Percentiles rank a stretch among this genome's conserved stretches.
Conservation (phyloP, 2,113 vertebrate species). For the Rhinolophus ferrumequinum region DNA sequence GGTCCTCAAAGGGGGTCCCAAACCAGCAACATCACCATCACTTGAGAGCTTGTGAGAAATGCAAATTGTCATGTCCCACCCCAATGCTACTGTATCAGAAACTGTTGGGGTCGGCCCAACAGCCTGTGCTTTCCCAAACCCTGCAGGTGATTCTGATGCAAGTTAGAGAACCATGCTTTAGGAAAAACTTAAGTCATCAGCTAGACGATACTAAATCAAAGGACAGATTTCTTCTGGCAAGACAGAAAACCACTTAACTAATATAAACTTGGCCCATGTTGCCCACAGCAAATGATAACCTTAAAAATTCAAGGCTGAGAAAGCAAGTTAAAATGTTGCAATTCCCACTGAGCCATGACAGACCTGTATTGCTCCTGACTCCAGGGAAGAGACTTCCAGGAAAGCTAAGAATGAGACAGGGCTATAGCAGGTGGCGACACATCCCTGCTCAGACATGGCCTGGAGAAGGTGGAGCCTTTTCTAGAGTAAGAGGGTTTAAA, state of each 20-base stretch:
- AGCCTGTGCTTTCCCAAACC: background rate
- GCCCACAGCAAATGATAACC: conserved; percentile 50
- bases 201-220: conserved; percentile 58
- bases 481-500: conserved; percentile 6
- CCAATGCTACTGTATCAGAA: background rate
- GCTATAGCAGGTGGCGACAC: background rate
- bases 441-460: background rate
- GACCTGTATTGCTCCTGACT: background rate
- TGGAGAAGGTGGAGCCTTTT: background rate
- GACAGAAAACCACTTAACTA: conserved; percentile 39
- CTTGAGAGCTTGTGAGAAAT: background rate
- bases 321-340: conserved; percentile 53
- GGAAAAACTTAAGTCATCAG: conserved; percentile 13
- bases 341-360: conserved; percentile 39
- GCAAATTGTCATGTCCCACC: background rate
- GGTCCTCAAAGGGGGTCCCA: conserved; percentile 27
- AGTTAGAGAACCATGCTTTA: background rate
- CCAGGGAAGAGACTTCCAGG: conserved; percentile 7
- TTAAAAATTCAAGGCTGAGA: conserved; percentile 59
- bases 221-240: conserved; percentile 49
- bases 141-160: background rate
- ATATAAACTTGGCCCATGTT: conserved; percentile 31
- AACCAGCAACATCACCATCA: background rate
- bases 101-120: background rate
- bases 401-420: conserved; percentile 1